Evolutionary conservation across 2,113 vertebrate genomes (phyloP).

Genomic region (Lepus europaeus): DNA sequence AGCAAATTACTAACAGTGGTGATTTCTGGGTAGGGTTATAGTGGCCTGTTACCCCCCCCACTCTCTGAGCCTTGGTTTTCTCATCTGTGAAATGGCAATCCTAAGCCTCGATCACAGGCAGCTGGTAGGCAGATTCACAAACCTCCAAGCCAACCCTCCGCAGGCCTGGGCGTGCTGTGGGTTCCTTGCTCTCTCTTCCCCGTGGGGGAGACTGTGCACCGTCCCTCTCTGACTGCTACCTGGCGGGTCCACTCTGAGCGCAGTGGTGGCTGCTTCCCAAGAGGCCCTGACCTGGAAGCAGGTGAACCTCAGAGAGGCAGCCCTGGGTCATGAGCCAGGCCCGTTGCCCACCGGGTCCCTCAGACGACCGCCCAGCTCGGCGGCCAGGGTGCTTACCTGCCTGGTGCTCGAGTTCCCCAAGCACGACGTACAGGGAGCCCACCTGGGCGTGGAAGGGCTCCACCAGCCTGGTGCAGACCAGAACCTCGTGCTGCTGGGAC

Average conservation of each 20-base stretch:
- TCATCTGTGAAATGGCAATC: background rate
- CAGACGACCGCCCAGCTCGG: background rate
- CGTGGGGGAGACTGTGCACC: background rate
- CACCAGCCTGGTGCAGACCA: constrained; percentile 91
- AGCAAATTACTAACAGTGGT: background rate
- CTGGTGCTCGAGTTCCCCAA: constrained; percentile 92
- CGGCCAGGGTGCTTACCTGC: constrained; percentile 88
- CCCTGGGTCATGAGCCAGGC: background rate
- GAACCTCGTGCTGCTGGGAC: constrained; percentile 88
- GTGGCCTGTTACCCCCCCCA: background rate
- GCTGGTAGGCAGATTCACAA: background rate
- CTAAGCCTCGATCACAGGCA: background rate
- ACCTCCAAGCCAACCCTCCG: background rate
- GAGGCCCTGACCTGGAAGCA: background rate
- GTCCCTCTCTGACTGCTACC: background rate
- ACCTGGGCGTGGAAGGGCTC: constrained; percentile 94
- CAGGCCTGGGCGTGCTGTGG: accelerated
- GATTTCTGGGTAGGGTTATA: background rate
- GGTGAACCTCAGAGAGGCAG: accelerated
- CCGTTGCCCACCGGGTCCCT: background rate
- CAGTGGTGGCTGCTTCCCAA: background rate
- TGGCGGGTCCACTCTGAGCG: background rate
- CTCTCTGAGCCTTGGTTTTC: background rate
- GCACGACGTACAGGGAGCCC: constrained; percentile 92
- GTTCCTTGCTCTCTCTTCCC: background rate